Evolutionary conservation across 1,140 invertebrate species (phyloP), one percentile per base, ranked within the genome.

Genomic region (Bilobella aurantiaca): DNA sequence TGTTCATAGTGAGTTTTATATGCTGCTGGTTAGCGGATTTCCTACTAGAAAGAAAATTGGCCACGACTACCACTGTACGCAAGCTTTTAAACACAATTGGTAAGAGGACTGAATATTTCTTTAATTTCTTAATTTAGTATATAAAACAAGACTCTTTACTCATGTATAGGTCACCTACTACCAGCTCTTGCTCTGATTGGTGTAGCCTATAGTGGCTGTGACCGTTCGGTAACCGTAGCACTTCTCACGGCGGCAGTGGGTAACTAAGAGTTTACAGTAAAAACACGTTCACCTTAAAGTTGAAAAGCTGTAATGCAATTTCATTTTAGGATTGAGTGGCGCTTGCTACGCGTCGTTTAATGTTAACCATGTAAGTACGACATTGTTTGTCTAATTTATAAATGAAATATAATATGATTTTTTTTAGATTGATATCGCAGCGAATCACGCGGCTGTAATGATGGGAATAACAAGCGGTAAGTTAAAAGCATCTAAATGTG

Each of bases 151-250:
- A 62, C 30, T 57, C 21, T 61, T 29, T 16, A 16, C 28, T 42
- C 3, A 63, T 32, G 47, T 31, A 18, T 78, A 86, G 87, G 84
- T 25, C 86, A 84, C 3, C 81, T 86, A 62, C 85, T 83, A 23
- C 87, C 85, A 0, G 90, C 87, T 5, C 80, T 90, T 3, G 90
- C 90, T 32, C 83, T 91, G 53, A 82, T 92, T 53, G 82, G 84
- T 25, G 89, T 90, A 8, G 87, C 87, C 0, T 91, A 91, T 77
- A 84, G 87, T 8, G 88, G 87, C 8, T 93, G 87, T 69, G 79
- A 88, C 74, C 79, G 81, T 30, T 65, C 67, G n/a, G 29, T 78
- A 2, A 79, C 79, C 1, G 77, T 82, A 27, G 74, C 70, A n/a
- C 69, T 82, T 2, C 73, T 82, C 34, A 77, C 77, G 2, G 61